Evolutionary conservation across 92 coral and sea anemone species (phyloP), one percentile per base, ranked within the genome.

Genomic region (Phenganax stokvisi): DNA sequence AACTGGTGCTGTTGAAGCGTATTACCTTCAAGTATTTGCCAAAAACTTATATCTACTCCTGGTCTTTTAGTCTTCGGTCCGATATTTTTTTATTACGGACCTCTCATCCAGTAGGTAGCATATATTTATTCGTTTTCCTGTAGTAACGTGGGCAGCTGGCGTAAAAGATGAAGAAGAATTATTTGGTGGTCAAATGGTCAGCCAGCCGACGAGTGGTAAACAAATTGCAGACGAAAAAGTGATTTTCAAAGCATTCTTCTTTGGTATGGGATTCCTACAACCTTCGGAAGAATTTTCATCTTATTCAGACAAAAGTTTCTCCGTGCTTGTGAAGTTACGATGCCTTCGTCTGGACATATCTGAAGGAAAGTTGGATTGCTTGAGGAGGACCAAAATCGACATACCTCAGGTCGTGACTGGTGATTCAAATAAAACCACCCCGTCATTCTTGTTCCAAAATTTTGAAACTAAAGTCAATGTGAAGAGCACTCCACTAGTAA

Each of bases 161-260:
- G 83, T 60, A 25, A 79, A 79, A 44, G 83, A 79, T 10, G 83
- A 79, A 47, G 58, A 85, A 30, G 84, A 67, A 57, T 84, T 96
- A 57, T 92, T 96, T 79, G 89, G 47, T 37, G 47, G 92, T 60
- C 97, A 96, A 81, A 96, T 91, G 97, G 97, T 96, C 63, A 96
- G 99, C 76, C 97, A 91, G 47, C 99, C 99, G 52, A 96, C 99
- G 54, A 96, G 99, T 84, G 99, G 99, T 29, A 96, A 96, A 88
- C 92, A 96, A 85, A 96, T 96, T 30, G 92, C 91, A 79, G 99
- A 96, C 74, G 99, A 96, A 82, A 89, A 92, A 51, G 97, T 91
- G 67, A 96, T 92, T 54, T 96, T 96, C 85, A 92, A 87, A 87
- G 90, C 92, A 25, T 86, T 91, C 12, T 90, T 96, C 58, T 96